Evolutionary conservation across 30 jellyfish, hydroid and myxozoan genomes (phyloP).

Genomic region (Calvadosia cruxmelitensis): DNA sequence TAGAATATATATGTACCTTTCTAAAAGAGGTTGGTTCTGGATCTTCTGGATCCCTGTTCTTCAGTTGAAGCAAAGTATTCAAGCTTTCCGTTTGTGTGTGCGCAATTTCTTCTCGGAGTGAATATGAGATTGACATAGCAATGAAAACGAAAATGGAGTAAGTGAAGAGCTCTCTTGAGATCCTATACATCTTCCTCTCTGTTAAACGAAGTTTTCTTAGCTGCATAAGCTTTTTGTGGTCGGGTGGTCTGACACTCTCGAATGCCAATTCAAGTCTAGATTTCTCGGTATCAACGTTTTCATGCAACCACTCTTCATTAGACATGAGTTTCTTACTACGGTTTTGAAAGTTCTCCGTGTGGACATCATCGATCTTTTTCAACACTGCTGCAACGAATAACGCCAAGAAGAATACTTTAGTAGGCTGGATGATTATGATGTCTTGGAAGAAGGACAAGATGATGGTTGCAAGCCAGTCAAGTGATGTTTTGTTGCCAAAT

Average conservation of each 20-base stretch:
- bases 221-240: constrained; percentile 29
- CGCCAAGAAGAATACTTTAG: constrained; percentile 68
- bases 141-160: constrained; percentile 51
- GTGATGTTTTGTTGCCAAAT: constrained; percentile 67
- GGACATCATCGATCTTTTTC: constrained; percentile 63
- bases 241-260: constrained; percentile 75
- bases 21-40: not conserved
- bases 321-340: constrained; percentile 60
- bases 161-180: constrained; percentile 55
- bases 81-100: constrained; percentile 59
- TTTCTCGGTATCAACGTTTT: constrained; percentile 34
- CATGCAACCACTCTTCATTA: constrained; percentile 93
- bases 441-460: constrained; percentile 35
- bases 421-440: constrained; percentile 72
- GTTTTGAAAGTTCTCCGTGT: constrained; percentile 49
- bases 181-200: constrained; percentile 81
- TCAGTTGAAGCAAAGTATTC: constrained; percentile 36
- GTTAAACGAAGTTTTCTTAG: constrained; percentile 65
- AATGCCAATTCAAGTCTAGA: not conserved
- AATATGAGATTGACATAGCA: constrained; percentile 53
- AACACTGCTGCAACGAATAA: constrained; percentile 61
- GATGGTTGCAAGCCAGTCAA: constrained; percentile 75
- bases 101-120: constrained; percentile 63
- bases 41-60: not conserved
- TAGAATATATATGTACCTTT: constrained; percentile 10